A percentile compares a stretch with the other conserved stretches of the same genome.
Evolutionary conservation across 2,888 invertebrate genomes (phyloP).

Genomic region (Pterostichus niger): DNA sequence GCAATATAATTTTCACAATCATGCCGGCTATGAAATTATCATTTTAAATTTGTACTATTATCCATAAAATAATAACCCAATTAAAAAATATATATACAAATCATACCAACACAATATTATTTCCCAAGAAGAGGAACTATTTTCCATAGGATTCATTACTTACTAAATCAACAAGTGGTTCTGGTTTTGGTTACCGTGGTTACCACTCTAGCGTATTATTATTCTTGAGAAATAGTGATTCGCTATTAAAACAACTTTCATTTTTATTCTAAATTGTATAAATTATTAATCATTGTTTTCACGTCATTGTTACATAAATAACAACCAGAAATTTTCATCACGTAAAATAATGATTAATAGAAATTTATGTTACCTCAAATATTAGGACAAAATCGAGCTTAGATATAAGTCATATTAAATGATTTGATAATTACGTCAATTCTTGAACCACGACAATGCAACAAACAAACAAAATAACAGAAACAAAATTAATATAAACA

Average conservation of each 20-base stretch:
- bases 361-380: too few species aligned
- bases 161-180: slow-evolving; percentile 8
- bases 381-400: too few species aligned
- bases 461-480: neutral
- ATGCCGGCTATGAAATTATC: neutral
- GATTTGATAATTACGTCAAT: too few species aligned
- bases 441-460: too few species aligned
- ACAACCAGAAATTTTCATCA: neutral
- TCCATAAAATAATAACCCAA: neutral
- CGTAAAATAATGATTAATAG: neutral
- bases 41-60: neutral
- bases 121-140: slow-evolving; percentile 2
- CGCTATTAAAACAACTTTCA: slow-evolving; percentile 8
- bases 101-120: neutral
- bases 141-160: neutral
- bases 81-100: neutral
- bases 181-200: neutral
- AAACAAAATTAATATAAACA: neutral
- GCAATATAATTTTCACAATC: neutral
- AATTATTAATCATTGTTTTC: slow-evolving; percentile 11
- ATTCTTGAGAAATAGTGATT: slow-evolving; percentile 4
- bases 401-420: too few species aligned
- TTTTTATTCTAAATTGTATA: slow-evolving; percentile 8
- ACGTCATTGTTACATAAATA: neutral
- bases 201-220: slow-evolving; percentile 1